Evolutionary conservation across 2,113 vertebrate species (phyloP).

Genomic region (Megatriorchis doriae): DNA sequence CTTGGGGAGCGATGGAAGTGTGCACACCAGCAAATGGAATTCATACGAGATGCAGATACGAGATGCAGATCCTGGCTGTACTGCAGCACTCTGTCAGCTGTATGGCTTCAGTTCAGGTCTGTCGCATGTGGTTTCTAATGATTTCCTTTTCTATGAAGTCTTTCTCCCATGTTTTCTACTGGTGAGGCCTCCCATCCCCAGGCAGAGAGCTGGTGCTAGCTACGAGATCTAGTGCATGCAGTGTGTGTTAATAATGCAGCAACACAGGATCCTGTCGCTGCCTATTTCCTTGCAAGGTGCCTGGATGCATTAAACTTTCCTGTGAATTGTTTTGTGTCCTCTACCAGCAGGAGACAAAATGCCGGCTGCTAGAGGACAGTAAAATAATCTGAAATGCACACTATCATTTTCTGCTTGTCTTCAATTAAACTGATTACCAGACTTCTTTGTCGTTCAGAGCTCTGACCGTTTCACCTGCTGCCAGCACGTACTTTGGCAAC

Average conservation of each 20-base stretch:
- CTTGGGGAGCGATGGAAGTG: not conserved
- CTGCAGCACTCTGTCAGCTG: not conserved
- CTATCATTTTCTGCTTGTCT: slow-evolving; percentile 38
- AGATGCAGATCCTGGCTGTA: not conserved
- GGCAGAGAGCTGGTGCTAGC: not conserved
- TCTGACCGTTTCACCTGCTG: not conserved
- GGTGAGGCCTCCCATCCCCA: accelerated
- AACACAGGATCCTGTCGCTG: accelerated
- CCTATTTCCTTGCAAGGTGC: not conserved
- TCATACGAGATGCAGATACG: accelerated
- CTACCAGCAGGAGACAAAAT: not conserved
- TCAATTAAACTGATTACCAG: slow-evolving; percentile 39
- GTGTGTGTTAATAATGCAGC: not conserved
- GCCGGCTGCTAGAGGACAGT: not conserved
- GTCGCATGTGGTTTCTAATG: accelerated
- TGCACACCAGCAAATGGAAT: too few species aligned
- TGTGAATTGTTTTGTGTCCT: not conserved
- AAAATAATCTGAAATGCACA: not conserved
- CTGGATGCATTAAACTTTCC: not conserved
- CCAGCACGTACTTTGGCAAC: not conserved
- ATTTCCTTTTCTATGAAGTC: not conserved
- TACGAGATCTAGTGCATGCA: accelerated
- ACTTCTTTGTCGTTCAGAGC: not conserved
- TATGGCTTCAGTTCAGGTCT: not conserved
- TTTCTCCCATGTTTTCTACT: not conserved